phyloP scores from a whole-genome alignment of 2,888 invertebrate genomes.

The Drosophila differens region DNA sequence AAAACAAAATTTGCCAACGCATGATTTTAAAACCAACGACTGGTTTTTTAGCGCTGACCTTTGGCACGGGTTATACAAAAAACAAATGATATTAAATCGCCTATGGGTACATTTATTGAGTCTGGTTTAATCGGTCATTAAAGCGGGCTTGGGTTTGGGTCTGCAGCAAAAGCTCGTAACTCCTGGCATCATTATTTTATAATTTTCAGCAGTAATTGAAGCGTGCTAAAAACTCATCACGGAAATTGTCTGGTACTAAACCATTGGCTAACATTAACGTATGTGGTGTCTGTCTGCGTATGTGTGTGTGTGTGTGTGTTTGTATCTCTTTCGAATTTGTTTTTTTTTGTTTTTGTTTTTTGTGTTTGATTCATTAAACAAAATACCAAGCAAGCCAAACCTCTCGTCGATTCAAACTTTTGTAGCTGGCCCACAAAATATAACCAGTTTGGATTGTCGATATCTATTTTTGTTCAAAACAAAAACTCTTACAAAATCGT shows the following conservation, averaged over 20 bases:
- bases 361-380: constrained; percentile 5
- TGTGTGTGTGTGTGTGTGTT: neutral
- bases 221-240: constrained; percentile 68
- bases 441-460: constrained; percentile 42
- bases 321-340: neutral
- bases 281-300: neutral
- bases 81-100: constrained; percentile 41
- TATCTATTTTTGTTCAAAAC: constrained; percentile 42
- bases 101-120: constrained; percentile 49
- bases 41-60: constrained; percentile 28
- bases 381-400: neutral
- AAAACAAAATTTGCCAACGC: neutral
- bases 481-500: constrained; percentile 38
- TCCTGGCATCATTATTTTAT: constrained; percentile 57
- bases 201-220: constrained; percentile 67
- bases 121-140: constrained; percentile 61
- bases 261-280: constrained; percentile 34
- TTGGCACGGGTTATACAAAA: constrained; percentile 13
- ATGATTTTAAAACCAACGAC: neutral
- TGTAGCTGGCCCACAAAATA: constrained; percentile 43
- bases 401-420: constrained; percentile 34
- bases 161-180: constrained; percentile 32
- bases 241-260: constrained; percentile 54
- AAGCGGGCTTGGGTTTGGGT: constrained; percentile 34
- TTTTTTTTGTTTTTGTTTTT: neutral